phyloP scores from a whole-genome alignment of 2,113 vertebrate genomes.

The Ceyx margarethae region DNA sequence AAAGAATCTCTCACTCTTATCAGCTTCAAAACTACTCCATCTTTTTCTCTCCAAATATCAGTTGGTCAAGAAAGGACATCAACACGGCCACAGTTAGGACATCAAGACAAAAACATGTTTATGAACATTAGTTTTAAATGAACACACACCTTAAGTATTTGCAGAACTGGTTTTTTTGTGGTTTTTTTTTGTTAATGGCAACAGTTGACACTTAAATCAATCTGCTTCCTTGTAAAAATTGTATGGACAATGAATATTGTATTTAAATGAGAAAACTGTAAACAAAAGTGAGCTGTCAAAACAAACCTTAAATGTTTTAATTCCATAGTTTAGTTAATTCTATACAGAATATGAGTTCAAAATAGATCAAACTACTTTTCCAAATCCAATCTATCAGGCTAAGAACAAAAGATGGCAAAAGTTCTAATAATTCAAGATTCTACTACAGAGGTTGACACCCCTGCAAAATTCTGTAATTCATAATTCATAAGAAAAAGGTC shows the following conservation, averaged over 20 bases:
- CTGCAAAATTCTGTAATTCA: neutral
- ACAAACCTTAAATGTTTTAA: neutral
- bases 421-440: neutral
- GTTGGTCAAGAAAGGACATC: neutral
- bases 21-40: neutral
- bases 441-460: neutral
- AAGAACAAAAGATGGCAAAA: neutral
- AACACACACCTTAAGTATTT: neutral
- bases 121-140: neutral
- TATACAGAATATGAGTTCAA: neutral
- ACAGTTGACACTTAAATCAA: neutral
- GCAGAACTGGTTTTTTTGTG: neutral
- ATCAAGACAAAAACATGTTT: neutral
- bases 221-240: neutral
- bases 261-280: neutral
- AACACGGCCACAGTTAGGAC: neutral
- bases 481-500: neutral
- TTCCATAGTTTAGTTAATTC: neutral
- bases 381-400: neutral
- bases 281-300: neutral
- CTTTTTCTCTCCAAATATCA: neutral
- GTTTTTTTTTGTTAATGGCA: neutral
- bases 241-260: neutral
- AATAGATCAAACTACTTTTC: neutral
- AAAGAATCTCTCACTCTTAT: neutral